Base-by-base conservation (phyloP, 1,140 invertebrate genomes). In the Tetramorium parvispinum region DNA sequence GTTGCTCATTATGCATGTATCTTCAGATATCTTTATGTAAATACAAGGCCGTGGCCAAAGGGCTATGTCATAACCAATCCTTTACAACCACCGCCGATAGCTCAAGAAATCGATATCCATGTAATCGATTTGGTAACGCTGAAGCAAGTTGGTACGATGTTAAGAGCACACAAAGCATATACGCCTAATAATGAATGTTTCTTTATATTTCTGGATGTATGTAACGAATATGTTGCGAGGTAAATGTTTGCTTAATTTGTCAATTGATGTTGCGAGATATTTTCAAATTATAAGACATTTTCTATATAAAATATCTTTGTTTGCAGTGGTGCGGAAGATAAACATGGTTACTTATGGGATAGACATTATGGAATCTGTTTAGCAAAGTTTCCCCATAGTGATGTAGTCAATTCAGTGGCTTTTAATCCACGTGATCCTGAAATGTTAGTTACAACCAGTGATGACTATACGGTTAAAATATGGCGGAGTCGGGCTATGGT, bases 101-200 rank as follows among this genome's bases (percentile, higher is more conserved):
- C 98, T n/a, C 97, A 98, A 95, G 97, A 98, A 95, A 98, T 98
- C 78, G 98, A 98, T 92, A 98, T 98, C 89, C 98, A 98, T 91
- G 98, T 98, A 1, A 98, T 98, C 89, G 98, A 98, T 95, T 94
- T 98, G 83, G 96, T 96, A 51, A 98, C 97, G 0, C 95, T 98
- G 43, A 97, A 97, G 92, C 96, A 97, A 95, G 97, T 98, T 21
- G 98, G 98, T 4, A 98, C 96, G 59, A 98, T 98, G 97, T 92
- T 98, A n/a, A 95, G 97, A 78, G 96, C 98, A 16, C 98, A 98
- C 93, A 97, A 97, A 94, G 98, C 98, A 2, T 98, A 98, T 92
- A 98, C 98, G 6, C 97, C 97, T 7, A 98, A 98, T 93, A 97
- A 98, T 79, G 98, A 98, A 93, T 98, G 98, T 91, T 98, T 98